phyloP scores from a whole-genome alignment of 1,140 invertebrate species.

The Venturia canescens region DNA sequence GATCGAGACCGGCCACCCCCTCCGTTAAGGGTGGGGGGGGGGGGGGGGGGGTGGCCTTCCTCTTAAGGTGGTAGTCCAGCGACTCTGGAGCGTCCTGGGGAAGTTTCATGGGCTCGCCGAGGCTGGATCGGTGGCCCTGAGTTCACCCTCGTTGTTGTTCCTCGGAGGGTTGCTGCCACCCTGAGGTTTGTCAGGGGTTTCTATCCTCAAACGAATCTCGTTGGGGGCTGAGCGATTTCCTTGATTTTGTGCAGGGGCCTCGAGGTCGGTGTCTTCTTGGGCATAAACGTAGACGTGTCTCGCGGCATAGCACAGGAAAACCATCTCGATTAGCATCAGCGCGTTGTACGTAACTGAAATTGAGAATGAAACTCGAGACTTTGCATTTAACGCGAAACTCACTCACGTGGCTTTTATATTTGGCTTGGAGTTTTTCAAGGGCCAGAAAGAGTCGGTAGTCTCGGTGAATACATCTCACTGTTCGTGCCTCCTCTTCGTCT shows the following conservation, averaged over 20 bases:
- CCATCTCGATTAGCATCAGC: conserved; percentile 75
- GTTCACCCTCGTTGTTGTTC: conserved; percentile 60
- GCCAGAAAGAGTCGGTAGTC: neutral
- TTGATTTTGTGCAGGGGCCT: conserved; percentile 50
- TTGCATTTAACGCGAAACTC: neutral
- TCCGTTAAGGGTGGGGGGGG: no score
- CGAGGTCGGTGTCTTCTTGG: conserved; percentile 52
- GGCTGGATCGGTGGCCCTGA: neutral
- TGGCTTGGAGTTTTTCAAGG: neutral
- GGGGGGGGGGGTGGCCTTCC: no score
- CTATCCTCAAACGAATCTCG: neutral
- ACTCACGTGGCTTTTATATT: neutral
- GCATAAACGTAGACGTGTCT: conserved; percentile 63
- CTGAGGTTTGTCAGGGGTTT: conserved; percentile 22
- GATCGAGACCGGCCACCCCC: no score
- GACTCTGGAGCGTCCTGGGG: no score
- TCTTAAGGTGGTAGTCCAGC: no score
- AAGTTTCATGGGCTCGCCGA: no score
- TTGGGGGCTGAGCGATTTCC: no score
- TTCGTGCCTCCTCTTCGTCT: neutral
- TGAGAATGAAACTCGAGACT: conserved; percentile 54
- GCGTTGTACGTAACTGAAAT: conserved; percentile 74
- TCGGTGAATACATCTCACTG: conserved; percentile 7
- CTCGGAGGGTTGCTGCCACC: conserved; percentile 61
- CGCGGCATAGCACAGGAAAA: conserved; percentile 73